These are phyloP conservation scores for Sphaeramia orbicularis DNA, from an alignment of 2,797 vertebrate species.

Conservation along the genomic window DNA sequence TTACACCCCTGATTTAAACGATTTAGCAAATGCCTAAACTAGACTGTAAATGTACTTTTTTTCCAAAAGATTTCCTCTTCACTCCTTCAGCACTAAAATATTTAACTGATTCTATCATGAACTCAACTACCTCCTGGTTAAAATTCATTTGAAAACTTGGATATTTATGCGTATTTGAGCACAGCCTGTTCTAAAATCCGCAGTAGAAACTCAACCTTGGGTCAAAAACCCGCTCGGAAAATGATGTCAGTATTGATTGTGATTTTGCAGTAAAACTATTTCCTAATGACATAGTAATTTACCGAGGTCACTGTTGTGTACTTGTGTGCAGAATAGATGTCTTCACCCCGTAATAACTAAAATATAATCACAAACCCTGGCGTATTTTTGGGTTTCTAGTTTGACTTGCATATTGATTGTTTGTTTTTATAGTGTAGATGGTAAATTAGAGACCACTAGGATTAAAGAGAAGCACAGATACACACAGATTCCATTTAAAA, in stretches of 20 bases:
- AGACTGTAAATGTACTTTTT: too few relatives aligned
- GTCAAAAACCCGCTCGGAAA: conserved; percentile 6
- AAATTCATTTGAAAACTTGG: too few relatives aligned
- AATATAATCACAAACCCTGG: too few relatives aligned
- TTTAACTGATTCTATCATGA: too few relatives aligned
- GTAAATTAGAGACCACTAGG: conserved; percentile 4
- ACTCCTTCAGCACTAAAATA: neutral
- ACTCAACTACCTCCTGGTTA: too few relatives aligned
- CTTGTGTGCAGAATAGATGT: neutral
- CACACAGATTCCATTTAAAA: conserved; percentile 29
- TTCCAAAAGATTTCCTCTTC: too few relatives aligned
- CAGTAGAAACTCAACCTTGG: conserved; percentile 24
- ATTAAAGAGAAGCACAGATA: conserved; percentile 12
- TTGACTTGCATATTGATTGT: conserved; percentile 11
- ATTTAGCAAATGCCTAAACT: too few relatives aligned
- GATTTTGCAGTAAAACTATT: too few relatives aligned
- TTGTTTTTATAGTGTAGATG: conserved; percentile 2
- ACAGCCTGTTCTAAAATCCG: neutral
- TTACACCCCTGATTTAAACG: too few relatives aligned
- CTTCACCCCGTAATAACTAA: too few relatives aligned
- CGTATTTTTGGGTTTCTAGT: neutral
- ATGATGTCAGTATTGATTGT: conserved; percentile 38
- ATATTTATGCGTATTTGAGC: too few relatives aligned
- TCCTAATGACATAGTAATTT: conserved; percentile 13
- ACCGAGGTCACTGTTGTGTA: neutral